phyloP scores from a whole-genome alignment of 2,888 invertebrate genomes.

The Apodemia mormo region DNA sequence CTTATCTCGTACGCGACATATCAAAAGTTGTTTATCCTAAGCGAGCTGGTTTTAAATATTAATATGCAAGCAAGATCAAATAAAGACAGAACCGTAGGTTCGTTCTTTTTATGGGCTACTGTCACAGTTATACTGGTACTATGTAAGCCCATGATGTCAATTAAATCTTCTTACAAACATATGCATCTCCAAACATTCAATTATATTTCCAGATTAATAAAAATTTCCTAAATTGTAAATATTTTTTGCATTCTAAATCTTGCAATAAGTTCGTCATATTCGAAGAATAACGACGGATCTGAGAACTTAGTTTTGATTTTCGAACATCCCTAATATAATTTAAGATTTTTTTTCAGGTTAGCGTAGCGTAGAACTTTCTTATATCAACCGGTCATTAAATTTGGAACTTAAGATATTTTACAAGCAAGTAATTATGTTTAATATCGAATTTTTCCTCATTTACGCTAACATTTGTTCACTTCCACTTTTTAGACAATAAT shows the following conservation, averaged over 20 bases:
- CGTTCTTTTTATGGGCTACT: background rate
- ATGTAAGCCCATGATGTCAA: background rate
- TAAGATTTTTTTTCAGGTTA: too few relatives aligned
- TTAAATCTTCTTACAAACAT: background rate
- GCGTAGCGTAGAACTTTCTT: too few relatives aligned
- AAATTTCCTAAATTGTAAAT: background rate
- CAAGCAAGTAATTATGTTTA: too few relatives aligned
- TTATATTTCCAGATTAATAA: background rate
- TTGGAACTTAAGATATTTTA: too few relatives aligned
- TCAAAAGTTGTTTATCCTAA: too few relatives aligned
- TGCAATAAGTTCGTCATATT: background rate
- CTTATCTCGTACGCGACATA: too few relatives aligned
- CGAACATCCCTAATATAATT: too few relatives aligned
- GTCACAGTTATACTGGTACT: background rate
- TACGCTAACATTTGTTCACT: too few relatives aligned
- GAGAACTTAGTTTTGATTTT: background rate
- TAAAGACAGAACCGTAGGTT: background rate
- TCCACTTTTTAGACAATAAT: too few relatives aligned
- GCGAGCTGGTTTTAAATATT: background rate
- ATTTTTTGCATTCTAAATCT: background rate
- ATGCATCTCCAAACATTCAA: background rate
- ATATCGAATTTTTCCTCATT: too few relatives aligned
- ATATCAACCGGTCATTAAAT: too few relatives aligned
- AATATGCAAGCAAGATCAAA: slow-evolving; percentile 1
- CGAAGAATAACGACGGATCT: background rate